Conservation (phyloP, 1,140 invertebrate species). For the Brachionus asplanchnoidis region DNA sequence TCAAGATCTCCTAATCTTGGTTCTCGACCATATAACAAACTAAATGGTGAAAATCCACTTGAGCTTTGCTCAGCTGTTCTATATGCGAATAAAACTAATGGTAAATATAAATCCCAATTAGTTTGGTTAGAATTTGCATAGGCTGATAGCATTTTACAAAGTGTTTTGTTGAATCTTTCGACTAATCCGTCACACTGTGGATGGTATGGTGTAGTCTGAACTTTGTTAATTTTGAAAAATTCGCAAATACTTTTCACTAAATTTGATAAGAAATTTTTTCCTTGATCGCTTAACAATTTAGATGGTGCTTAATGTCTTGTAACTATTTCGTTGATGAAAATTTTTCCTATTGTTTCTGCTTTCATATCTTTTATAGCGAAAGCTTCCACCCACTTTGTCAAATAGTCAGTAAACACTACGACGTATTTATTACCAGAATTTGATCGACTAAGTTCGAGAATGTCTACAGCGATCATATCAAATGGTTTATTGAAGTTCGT, state of each 20-base stretch:
- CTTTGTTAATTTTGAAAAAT: slow-evolving; percentile 40
- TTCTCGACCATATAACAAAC: slow-evolving; percentile 47
- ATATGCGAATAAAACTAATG: slow-evolving; percentile 48
- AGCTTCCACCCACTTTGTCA: slow-evolving; percentile 46
- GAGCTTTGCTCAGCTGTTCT: slow-evolving; percentile 45
- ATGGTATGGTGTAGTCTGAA: slow-evolving; percentile 47
- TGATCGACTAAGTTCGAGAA: background rate
- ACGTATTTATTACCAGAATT: slow-evolving; percentile 46
- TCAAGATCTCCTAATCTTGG: slow-evolving; percentile 4
- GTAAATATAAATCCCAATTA: slow-evolving; percentile 50
- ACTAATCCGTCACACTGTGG: slow-evolving; percentile 49
- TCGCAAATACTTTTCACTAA: slow-evolving; percentile 45
- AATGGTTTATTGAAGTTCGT: background rate
- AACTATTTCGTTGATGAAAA: slow-evolving; percentile 22
- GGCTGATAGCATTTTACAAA: slow-evolving; percentile 43
- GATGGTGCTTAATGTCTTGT: background rate
- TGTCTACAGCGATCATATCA: slow-evolving; percentile 23
- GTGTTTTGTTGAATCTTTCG: slow-evolving; percentile 47
- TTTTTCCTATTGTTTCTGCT: slow-evolving; percentile 44
- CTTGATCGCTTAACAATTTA: slow-evolving; percentile 25
- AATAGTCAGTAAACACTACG: slow-evolving; percentile 46
- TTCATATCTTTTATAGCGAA: slow-evolving; percentile 46
- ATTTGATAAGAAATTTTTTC: slow-evolving; percentile 43
- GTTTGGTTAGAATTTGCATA: slow-evolving; percentile 45
- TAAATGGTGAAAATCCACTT: slow-evolving; percentile 47